Base-by-base conservation (phyloP, 2,888 invertebrate species). In the Aphidoletes aphidimyza region DNA sequence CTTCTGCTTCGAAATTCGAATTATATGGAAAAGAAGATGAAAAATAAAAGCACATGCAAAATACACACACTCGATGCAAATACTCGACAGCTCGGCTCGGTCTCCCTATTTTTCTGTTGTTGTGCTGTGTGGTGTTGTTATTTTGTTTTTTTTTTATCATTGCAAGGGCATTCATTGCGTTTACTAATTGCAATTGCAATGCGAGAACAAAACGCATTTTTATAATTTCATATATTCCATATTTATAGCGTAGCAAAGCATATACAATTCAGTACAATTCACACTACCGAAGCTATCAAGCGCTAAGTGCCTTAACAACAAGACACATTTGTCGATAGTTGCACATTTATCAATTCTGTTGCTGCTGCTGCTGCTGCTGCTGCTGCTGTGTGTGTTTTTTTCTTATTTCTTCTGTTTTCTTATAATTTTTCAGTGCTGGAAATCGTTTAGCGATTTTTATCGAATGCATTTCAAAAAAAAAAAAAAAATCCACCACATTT, bases 161-260 rank as follows among this genome's bases (percentile, higher is more conserved):
- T 54, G 54, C 69, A 69, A 69, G 69, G 69, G 69, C 69, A 69
- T 69, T 69, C 69, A 69, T 5, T 69, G 69, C 69, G 30, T 69
- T 69, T 30, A 69, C 69, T 69, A 69, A 69, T 69, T 69, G 69
- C 30, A 69, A 69, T 30, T 69, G 69, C 69, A 69, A 69, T 69
- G 69, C 69, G 69, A 69, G 69, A 69, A 69, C 69, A 69, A 69
- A 69, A 69, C 69, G 69, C 69, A 69, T 69, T 69, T n/a, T 69
- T 14, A 69, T 69, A 69, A 69, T 69, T 69, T 69, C 34, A 69
- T 69, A 69, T 69, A 30, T 30, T 54, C 22, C 54, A 69, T 69
- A 69, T 69, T 69, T 30, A 69, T 69, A 69, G 69, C 69, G 69
- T 69, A 69, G 34, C 69, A 30, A 69, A 47, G 17, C 47, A 47